These are phyloP conservation scores for Polyodon spathula DNA, from an alignment of 2,113 vertebrate species.

Conservation along the genomic window DNA sequence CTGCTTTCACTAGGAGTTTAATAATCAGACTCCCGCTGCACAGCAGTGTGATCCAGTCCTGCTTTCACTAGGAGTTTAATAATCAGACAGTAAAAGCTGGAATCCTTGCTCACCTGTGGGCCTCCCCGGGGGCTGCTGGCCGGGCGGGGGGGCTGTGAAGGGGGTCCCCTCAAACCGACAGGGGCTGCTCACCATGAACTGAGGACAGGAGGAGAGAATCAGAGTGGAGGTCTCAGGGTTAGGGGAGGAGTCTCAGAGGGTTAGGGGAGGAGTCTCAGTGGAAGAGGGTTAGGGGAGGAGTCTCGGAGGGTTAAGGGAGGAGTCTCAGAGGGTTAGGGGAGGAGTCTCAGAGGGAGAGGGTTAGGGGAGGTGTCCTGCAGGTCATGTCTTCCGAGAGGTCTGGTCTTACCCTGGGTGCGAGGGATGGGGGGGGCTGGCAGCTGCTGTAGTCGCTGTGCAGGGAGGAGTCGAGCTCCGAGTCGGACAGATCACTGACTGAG, in stretches of 20 bases:
- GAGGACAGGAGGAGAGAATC: constrained; percentile 1
- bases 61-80: too few species aligned
- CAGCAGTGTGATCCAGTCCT: too few species aligned
- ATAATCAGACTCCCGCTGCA: too few species aligned
- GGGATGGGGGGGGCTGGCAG: constrained; percentile 34
- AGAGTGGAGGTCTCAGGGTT: background rate
- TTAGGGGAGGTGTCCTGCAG: too few species aligned
- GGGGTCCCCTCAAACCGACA: constrained; percentile 43
- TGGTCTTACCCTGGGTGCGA: constrained; percentile 41
- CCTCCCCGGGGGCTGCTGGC: constrained; percentile 44
- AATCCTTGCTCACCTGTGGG: constrained; percentile 44
- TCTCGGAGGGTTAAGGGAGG: constrained; percentile 10
- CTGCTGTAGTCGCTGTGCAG: constrained; percentile 56
- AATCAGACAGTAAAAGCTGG: too few species aligned
- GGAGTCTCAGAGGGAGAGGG: constrained; percentile 8
- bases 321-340: constrained; percentile 23
- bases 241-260: constrained; percentile 24
- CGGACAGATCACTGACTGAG: constrained; percentile 70
- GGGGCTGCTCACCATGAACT: constrained; percentile 55
- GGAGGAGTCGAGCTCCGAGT: constrained; percentile 75
- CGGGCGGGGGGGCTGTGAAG: constrained; percentile 53
- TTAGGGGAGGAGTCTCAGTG: too few species aligned
- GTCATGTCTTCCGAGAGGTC: too few species aligned
- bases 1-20: too few species aligned
- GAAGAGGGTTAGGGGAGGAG: background rate